Conservation (phyloP, 1,140 invertebrate genomes). For the Tetragnatha versicolor region DNA sequence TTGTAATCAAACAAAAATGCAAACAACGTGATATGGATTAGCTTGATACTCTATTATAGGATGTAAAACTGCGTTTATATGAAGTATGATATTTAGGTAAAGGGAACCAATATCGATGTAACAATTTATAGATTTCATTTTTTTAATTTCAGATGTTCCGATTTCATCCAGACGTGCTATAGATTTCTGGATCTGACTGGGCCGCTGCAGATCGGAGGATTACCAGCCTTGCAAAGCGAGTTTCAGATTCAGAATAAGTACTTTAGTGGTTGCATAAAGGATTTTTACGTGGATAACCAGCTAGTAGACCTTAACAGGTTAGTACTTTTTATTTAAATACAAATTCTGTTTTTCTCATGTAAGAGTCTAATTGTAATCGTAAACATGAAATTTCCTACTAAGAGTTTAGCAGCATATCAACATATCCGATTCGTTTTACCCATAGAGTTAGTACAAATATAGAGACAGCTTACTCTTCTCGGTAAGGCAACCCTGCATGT, state of each 20-base stretch:
- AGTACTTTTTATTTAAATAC: too few relatives aligned
- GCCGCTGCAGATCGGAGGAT: slow-evolving; percentile 91
- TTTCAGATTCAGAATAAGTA: slow-evolving; percentile 85
- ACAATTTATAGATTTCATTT: background rate
- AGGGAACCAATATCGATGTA: background rate
- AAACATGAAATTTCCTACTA: too few relatives aligned
- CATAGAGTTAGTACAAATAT: too few relatives aligned
- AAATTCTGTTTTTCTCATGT: too few relatives aligned
- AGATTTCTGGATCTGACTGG: slow-evolving; percentile 94
- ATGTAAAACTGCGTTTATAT: background rate
- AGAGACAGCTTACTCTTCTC: too few relatives aligned
- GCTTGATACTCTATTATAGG: background rate
- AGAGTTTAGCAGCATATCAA: too few relatives aligned
- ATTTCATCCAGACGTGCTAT: slow-evolving; percentile 90
- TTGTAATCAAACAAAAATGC: too few relatives aligned
- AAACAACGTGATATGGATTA: too few relatives aligned
- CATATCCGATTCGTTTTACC: too few relatives aligned
- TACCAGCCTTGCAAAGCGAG: slow-evolving; percentile 77
- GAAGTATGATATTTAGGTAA: background rate
- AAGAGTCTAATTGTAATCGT: too few relatives aligned
- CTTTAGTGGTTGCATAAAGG: slow-evolving; percentile 90
- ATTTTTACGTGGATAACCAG: slow-evolving; percentile 86
- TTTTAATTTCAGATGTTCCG: slow-evolving; percentile 72
- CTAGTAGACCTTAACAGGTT: slow-evolving; percentile 87
- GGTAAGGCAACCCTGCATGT: too few relatives aligned